Evolutionary conservation across 2,888 invertebrate genomes (phyloP).

Genomic region (Zaprionus lineosus): DNA sequence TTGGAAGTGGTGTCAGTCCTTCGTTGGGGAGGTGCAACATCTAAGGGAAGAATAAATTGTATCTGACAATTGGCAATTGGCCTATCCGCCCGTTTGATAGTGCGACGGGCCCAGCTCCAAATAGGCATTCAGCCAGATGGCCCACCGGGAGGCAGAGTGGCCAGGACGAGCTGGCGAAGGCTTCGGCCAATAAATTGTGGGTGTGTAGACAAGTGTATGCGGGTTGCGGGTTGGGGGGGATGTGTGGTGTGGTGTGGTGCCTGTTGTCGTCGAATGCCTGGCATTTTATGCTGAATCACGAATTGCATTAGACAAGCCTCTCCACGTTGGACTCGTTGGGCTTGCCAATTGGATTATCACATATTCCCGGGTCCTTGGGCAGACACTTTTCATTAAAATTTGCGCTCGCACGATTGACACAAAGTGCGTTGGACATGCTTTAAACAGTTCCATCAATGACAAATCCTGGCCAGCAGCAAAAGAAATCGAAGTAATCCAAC

Average conservation of each 20-base stretch:
- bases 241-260: neutral
- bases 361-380: conserved; percentile 24
- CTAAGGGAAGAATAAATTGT: conserved; percentile 76
- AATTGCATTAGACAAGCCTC: conserved; percentile 68
- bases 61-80: conserved; percentile 79
- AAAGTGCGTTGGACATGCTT: conserved; percentile 53
- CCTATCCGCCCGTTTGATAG: conserved; percentile 73
- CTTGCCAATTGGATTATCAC: conserved; percentile 70
- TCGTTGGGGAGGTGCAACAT: conserved; percentile 47
- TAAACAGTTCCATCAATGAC: conserved; percentile 69
- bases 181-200: conserved; percentile 64
- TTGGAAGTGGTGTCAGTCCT: too few species aligned
- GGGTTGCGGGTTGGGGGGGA: too few species aligned
- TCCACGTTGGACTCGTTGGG: conserved; percentile 16
- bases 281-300: conserved; percentile 75
- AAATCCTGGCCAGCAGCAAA: conserved; percentile 13
- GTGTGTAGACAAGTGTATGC: conserved; percentile 11
- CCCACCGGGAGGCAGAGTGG: conserved; percentile 7
- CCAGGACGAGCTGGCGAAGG: conserved; percentile 1
- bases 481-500: conserved; percentile 54
- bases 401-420: conserved; percentile 48
- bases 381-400: conserved; percentile 67
- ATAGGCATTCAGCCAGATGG: conserved; percentile 37
- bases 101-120: conserved; percentile 51
- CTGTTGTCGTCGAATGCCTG: conserved; percentile 27